Percentiles rank a stretch among this genome's conserved stretches.
phyloP scores from a whole-genome alignment of 2,113 vertebrate genomes.

The Andinoacara biseriatus region DNA sequence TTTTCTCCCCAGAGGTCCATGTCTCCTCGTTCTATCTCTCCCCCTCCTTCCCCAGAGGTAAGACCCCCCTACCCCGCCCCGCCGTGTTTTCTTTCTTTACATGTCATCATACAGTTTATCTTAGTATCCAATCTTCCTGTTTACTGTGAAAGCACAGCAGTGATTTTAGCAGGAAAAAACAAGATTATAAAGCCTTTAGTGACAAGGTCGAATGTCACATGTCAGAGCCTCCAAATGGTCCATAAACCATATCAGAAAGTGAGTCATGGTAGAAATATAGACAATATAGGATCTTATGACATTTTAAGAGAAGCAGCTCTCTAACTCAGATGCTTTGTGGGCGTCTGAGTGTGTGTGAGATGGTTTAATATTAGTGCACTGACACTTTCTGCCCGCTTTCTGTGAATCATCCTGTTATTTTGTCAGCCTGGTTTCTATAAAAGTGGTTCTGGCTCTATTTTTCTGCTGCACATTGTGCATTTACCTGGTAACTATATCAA shows the following conservation, averaged over 20 bases:
- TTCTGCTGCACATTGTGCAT: background rate
- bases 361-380: background rate
- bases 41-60: conserved; percentile 91
- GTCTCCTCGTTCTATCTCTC: conserved; percentile 91
- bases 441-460: background rate
- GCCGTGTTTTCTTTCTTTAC: background rate
- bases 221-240: background rate
- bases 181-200: background rate
- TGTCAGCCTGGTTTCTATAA: background rate
- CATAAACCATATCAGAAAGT: background rate
- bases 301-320: background rate
- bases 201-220: background rate
- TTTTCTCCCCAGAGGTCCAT: conserved; percentile 83
- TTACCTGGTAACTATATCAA: background rate
- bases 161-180: background rate
- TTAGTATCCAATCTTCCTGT: background rate
- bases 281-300: background rate
- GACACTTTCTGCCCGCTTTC: background rate
- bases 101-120: background rate
- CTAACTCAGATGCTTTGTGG: background rate
- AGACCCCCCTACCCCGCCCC: background rate
- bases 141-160: background rate
- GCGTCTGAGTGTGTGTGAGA: background rate
- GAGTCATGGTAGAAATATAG: background rate
- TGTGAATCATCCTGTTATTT: background rate